Evolutionary conservation across 2,113 vertebrate species (phyloP).

Genomic region (Ailurus styani): DNA sequence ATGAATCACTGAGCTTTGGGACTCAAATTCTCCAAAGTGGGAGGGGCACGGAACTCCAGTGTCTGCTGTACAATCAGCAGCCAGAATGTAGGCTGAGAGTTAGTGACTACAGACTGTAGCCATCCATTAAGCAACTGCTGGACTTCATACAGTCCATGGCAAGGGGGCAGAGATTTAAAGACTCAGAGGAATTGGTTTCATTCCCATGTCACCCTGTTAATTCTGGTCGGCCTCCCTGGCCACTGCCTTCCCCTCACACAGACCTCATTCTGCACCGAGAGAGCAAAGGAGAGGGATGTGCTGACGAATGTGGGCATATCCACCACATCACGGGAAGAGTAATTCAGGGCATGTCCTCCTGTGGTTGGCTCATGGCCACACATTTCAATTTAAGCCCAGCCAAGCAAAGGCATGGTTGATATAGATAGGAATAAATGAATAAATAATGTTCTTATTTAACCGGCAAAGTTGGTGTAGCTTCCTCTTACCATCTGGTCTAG

Average conservation of each 20-base stretch:
- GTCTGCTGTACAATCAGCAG: not conserved
- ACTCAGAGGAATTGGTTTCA: not conserved
- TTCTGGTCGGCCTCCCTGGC: not conserved
- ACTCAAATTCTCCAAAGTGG: conserved; percentile 8
- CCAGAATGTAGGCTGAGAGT: not conserved
- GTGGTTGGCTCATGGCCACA: not conserved
- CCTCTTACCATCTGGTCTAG: not conserved
- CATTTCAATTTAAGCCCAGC: not conserved
- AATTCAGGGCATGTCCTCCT: not conserved
- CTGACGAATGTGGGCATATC: not conserved
- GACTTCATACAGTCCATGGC: not conserved
- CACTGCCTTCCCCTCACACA: not conserved
- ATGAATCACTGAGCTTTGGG: conserved; percentile 30
- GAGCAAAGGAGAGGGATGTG: not conserved
- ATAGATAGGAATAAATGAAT: not conserved
- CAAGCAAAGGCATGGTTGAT: not conserved
- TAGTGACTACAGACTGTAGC: not conserved
- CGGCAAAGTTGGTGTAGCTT: not conserved
- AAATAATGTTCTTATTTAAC: not conserved
- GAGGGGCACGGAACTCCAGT: not conserved
- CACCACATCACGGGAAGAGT: not conserved
- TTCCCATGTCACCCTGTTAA: not conserved
- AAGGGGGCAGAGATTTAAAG: not conserved
- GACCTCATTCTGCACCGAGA: not conserved
- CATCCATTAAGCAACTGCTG: not conserved